These are phyloP conservation scores for Diloba caeruleocephala DNA, from an alignment of 2,888 invertebrate genomes.

Conservation along the genomic window DNA sequence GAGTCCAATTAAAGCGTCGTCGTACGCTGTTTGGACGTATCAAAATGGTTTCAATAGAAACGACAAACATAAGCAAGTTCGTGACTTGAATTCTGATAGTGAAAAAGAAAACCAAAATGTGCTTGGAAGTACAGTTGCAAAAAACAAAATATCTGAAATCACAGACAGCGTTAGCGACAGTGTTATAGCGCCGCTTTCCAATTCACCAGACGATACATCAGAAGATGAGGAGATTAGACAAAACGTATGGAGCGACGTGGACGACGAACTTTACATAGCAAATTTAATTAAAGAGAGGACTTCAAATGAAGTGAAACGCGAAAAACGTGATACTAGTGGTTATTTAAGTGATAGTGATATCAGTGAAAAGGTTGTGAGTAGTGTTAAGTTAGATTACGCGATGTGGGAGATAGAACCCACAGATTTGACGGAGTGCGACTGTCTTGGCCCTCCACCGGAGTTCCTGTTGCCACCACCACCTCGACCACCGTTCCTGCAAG, in stretches of 20 bases:
- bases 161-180: slow-evolving; percentile 47
- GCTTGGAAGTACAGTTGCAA: slow-evolving; percentile 50
- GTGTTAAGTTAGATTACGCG: slow-evolving; percentile 88
- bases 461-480: slow-evolving; percentile 93
- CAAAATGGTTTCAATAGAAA: slow-evolving; percentile 70
- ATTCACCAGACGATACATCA: slow-evolving; percentile 50
- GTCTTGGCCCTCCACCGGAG: slow-evolving; percentile 93
- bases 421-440: slow-evolving; percentile 93
- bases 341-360: slow-evolving; percentile 83
- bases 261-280: slow-evolving; percentile 87
- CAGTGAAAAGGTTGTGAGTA: slow-evolving; percentile 87
- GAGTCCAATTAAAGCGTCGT: slow-evolving; percentile 83
- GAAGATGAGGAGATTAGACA: slow-evolving; percentile 80
- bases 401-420: slow-evolving; percentile 93
- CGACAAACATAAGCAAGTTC: slow-evolving; percentile 43
- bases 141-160: slow-evolving; percentile 39
- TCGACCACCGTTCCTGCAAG: slow-evolving; percentile 92
- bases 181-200: slow-evolving; percentile 74
- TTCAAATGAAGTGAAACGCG: slow-evolving; percentile 81
- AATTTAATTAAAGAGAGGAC: slow-evolving; percentile 81
- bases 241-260: slow-evolving; percentile 85
- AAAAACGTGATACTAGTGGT: slow-evolving; percentile 81
- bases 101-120: slow-evolving; percentile 60
- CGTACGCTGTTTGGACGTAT: slow-evolving; percentile 82
- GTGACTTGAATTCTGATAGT: slow-evolving; percentile 53